These are phyloP conservation scores for Autographa gamma DNA, from an alignment of 2,888 invertebrate genomes.

Conservation along the genomic window DNA sequence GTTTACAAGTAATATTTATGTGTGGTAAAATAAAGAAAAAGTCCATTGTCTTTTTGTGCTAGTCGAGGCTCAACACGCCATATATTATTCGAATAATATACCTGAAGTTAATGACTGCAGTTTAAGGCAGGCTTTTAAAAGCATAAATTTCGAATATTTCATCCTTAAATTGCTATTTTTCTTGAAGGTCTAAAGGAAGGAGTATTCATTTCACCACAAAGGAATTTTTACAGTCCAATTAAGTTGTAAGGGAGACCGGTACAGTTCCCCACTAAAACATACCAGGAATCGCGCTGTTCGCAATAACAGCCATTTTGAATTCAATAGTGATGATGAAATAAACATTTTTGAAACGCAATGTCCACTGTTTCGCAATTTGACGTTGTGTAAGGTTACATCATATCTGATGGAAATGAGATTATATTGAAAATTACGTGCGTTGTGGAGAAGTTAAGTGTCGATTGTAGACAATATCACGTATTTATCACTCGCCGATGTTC, in stretches of 20 bases:
- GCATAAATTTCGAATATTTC: slow-evolving; percentile 34
- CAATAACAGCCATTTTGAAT: slow-evolving; percentile 33
- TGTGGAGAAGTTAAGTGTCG: slow-evolving; percentile 43
- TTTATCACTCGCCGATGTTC: slow-evolving; percentile 48
- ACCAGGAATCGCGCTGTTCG: slow-evolving; percentile 20
- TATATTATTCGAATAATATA: slow-evolving; percentile 37
- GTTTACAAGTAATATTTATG: slow-evolving; percentile 34
- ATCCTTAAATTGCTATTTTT: slow-evolving; percentile 39
- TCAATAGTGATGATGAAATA: slow-evolving; percentile 46
- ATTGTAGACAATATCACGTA: slow-evolving; percentile 58
- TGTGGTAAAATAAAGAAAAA: slow-evolving; percentile 32
- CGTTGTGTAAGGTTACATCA: slow-evolving; percentile 48
- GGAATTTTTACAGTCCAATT: slow-evolving; percentile 45
- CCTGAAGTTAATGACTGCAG: slow-evolving; percentile 29
- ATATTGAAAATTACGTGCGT: slow-evolving; percentile 50
- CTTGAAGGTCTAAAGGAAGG: slow-evolving; percentile 35
- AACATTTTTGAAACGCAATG: slow-evolving; percentile 35
- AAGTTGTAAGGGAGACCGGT: slow-evolving; percentile 36
- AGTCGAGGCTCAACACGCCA: slow-evolving; percentile 22
- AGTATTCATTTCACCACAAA: slow-evolving; percentile 38
- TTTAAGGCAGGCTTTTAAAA: slow-evolving; percentile 26
- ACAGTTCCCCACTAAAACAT: slow-evolving; percentile 24
- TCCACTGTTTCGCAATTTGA: slow-evolving; percentile 34
- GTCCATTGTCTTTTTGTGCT: slow-evolving; percentile 31
- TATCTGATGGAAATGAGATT: slow-evolving; percentile 52